Conservation (phyloP, 2,113 vertebrate species). For the Mionectes macconnelli region DNA sequence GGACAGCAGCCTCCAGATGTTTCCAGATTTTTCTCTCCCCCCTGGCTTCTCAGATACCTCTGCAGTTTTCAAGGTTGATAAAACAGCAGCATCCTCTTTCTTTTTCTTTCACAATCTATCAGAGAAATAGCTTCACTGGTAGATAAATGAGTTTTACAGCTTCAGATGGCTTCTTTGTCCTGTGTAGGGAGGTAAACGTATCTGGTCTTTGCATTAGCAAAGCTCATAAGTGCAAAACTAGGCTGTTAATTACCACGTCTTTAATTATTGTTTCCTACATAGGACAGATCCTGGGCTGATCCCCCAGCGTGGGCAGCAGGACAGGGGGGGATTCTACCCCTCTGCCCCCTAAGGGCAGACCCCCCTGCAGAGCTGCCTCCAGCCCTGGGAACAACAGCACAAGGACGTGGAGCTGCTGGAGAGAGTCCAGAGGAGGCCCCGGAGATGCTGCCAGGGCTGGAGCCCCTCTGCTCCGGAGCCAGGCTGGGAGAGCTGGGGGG, state of each 20-base stretch:
- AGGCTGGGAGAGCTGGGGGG: not conserved
- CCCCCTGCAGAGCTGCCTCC: not conserved
- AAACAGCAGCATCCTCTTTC: not conserved
- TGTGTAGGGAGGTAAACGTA: not conserved
- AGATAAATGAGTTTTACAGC: not conserved
- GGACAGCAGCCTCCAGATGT: not conserved
- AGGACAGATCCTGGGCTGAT: not conserved
- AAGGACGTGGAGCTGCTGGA: fast-evolving
- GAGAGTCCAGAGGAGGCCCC: fast-evolving
- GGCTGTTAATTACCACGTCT: fast-evolving
- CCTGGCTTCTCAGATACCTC: not conserved
- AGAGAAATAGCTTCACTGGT: not conserved
- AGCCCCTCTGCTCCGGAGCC: not conserved
- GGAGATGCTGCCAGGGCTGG: not conserved
- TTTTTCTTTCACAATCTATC: not conserved
- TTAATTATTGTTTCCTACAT: not conserved
- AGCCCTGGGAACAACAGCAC: fast-evolving
- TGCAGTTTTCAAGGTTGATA: not conserved
- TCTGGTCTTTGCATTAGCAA: not conserved
- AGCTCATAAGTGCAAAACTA: not conserved
- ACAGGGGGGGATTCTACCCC: fast-evolving
- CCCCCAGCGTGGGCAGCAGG: fast-evolving
- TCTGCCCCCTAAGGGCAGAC: not conserved
- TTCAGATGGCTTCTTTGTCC: not conserved
- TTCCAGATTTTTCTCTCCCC: not conserved